Conservation (phyloP, 2,797 vertebrate genomes). For the Neomorphus geoffroyi region DNA sequence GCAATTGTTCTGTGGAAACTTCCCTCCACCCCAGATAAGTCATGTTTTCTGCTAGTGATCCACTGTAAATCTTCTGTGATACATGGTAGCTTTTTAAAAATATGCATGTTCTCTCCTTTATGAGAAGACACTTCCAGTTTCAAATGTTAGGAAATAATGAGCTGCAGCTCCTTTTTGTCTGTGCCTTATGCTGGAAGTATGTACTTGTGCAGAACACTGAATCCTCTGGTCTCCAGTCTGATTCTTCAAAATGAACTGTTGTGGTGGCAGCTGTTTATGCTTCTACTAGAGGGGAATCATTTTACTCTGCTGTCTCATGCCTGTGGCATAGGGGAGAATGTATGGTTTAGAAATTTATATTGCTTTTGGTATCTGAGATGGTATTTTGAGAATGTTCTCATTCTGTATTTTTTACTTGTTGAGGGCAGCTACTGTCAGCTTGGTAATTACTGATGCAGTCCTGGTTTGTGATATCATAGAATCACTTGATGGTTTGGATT, state of each 20-base stretch:
- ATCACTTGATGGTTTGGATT: too few relatives aligned
- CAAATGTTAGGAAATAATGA: not conserved
- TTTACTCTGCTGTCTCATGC: not conserved
- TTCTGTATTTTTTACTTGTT: not conserved
- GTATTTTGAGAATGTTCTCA: not conserved
- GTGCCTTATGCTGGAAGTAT: not conserved
- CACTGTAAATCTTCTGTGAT: not conserved
- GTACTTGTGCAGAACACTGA: not conserved
- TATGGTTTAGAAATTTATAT: not conserved
- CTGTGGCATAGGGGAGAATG: not conserved
- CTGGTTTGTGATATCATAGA: not conserved
- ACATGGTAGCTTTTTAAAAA: not conserved
- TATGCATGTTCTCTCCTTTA: not conserved
- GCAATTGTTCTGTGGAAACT: slow-evolving; percentile 50
- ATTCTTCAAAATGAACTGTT: not conserved
- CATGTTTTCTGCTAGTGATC: not conserved
- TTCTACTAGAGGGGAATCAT: not conserved
- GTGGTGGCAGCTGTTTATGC: not conserved
- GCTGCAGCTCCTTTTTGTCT: not conserved
- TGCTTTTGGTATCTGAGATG: not conserved
- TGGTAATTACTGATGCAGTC: not conserved
- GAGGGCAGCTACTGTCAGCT: not conserved
- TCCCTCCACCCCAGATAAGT: not conserved
- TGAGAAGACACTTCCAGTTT: not conserved
- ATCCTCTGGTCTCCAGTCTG: not conserved